Evolutionary conservation across 2,113 vertebrate genomes (phyloP).

Genomic region (Pterocles gutturalis): DNA sequence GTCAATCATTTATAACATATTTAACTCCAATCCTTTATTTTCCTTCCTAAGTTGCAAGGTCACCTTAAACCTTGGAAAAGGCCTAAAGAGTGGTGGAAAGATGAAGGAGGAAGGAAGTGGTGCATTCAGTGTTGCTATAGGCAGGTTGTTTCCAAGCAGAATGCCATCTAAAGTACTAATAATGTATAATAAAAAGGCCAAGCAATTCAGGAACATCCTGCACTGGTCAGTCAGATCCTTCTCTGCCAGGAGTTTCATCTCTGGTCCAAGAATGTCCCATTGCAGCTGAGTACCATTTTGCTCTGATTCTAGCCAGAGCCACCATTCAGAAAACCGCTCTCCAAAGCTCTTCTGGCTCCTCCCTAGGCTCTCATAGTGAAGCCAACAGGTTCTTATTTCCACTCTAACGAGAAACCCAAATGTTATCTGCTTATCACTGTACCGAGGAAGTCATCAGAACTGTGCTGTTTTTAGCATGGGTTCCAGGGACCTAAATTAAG

Average conservation of each 20-base stretch:
- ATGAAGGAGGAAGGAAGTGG: not conserved
- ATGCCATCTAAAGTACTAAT: not conserved
- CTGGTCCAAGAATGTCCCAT: not conserved
- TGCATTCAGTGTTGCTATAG: fast-evolving
- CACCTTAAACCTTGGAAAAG: conserved; percentile 11
- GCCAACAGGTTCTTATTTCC: not conserved
- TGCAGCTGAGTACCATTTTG: not conserved
- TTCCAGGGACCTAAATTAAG: not conserved
- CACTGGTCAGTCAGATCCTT: not conserved
- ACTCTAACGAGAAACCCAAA: not conserved
- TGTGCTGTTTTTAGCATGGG: not conserved
- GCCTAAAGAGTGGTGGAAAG: not conserved
- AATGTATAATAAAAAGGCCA: not conserved
- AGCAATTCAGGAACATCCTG: not conserved
- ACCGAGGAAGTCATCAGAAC: not conserved
- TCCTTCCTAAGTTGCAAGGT: conserved; percentile 52
- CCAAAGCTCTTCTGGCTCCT: not conserved
- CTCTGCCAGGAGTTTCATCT: not conserved
- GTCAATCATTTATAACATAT: conserved; percentile 33
- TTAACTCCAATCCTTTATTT: conserved; percentile 37
- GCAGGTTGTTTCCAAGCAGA: not conserved
- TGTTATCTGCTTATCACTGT: not conserved
- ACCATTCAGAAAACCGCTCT: not conserved
- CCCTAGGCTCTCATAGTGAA: not conserved
- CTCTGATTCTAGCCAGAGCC: not conserved